Percentiles rank a stretch among this genome's conserved stretches.
Conservation (phyloP, 2,113 vertebrate species). For the Charina bottae region DNA sequence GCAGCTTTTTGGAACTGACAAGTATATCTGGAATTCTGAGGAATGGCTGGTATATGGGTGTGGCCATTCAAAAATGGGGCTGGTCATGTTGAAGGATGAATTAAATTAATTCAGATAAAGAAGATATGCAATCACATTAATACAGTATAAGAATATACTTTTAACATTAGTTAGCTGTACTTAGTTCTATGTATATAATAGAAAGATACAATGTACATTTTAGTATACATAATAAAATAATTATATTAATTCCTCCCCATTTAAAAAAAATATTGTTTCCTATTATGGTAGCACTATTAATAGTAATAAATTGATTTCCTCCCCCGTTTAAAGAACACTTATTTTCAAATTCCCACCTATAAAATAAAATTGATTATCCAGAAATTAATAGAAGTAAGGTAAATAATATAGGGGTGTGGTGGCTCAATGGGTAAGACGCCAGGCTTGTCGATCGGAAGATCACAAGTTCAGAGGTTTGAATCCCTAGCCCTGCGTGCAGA, state of each 20-base stretch:
- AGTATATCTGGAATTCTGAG: neutral
- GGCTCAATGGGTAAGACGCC: too few species aligned
- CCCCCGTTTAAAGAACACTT: neutral
- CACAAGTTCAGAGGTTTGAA: too few species aligned
- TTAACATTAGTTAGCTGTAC: neutral
- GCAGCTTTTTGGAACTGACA: neutral
- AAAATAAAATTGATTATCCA: neutral
- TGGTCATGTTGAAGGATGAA: neutral
- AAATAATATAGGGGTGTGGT: neutral
- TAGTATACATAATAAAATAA: neutral
- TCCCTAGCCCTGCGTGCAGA: too few species aligned
- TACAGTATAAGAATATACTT: neutral
- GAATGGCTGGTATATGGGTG: neutral
- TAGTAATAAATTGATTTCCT: neutral
- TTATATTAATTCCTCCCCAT: neutral
- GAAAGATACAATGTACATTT: neutral
- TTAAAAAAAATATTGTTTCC: neutral
- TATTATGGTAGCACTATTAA: neutral
- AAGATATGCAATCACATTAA: neutral
- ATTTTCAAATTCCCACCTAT: neutral
- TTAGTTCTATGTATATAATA: neutral
- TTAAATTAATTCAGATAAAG: neutral
- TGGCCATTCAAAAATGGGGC: neutral
- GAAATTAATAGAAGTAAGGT: neutral
- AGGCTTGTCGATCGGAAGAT: too few species aligned